Base-by-base conservation (phyloP, 2,797 vertebrate genomes). In the Helostoma temminkii region DNA sequence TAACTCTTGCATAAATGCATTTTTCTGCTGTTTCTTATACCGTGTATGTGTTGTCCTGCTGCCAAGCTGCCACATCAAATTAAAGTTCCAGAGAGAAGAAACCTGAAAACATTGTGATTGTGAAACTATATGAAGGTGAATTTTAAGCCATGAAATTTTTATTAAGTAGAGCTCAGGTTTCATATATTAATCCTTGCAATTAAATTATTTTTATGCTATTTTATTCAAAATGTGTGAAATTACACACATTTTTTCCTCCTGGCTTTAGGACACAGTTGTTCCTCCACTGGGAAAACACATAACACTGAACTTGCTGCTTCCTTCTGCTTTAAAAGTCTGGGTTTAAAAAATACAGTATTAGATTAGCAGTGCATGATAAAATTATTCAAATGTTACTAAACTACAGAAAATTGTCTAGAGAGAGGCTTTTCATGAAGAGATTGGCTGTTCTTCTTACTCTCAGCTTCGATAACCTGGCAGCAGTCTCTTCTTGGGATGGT, bases 321-420 rank as follows among this genome's bases (percentile, higher is more conserved):
- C n/a, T n/a, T n/a, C 56, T 55, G 39, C 32, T 76, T 67, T 42
- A 74, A 49, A 24, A 12, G 32, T 12, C 32, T 39, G 45, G 43
- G 46, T 61, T 22, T 48, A 49, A 8, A 42, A 60, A 34, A 34
- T 34, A 34, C 32, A 34, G 73, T 41, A 72, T 71, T 36, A 68
- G 15, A 72, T 26, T 34, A n/a, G 19, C 66, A 70, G 39, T 47
- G 46, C 22, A 16, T 65, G 50, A 72, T 60, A 78, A 64, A 76
- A 65, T 59, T 24, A 58, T 64, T 79, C 28, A 71, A 50, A 50
- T 32, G 37, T 30, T 19, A 47, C 47, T 76, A 34, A 37, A 47
- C 46, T 59, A 78, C 58, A 59, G 60, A 61, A 63, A 59, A 66
- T 16, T 60, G 54, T 70, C 26, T 55, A 53, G 14, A 60, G 67